Conservation (phyloP, 2,113 vertebrate species). For the Sinocyclocheilus anophthalmus region DNA sequence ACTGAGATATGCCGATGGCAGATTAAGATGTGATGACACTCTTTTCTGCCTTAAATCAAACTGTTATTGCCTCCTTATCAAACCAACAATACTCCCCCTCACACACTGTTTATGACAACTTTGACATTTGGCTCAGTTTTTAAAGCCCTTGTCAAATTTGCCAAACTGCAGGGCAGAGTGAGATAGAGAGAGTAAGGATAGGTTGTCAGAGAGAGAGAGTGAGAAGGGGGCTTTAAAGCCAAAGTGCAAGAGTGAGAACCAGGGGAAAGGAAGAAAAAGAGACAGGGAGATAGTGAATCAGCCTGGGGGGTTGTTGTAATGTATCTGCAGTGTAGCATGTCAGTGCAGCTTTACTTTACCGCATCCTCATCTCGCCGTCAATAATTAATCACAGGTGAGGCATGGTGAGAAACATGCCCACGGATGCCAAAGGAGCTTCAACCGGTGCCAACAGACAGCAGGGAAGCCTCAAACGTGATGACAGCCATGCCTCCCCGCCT, state of each 20-base stretch:
- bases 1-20: conserved; percentile 34
- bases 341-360: conserved; percentile 30
- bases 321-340: conserved; percentile 29
- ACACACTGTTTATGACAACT: conserved; percentile 45
- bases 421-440: conserved; percentile 49
- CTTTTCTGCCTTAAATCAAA: conserved; percentile 39
- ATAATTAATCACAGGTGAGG: conserved; percentile 60
- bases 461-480: conserved; percentile 22
- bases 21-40: conserved; percentile 37
- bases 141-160: conserved; percentile 53
- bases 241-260: conserved; percentile 32
- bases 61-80: conserved; percentile 52
- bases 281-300: conserved; percentile 25
- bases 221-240: conserved; percentile 27
- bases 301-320: conserved; percentile 40
- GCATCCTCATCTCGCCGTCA: conserved; percentile 48
- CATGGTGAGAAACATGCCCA: conserved; percentile 50
- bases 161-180: conserved; percentile 22
- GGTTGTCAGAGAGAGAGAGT: conserved; percentile 24
- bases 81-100: conserved; percentile 36
- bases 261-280: conserved; percentile 16
- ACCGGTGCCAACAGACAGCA: conserved; percentile 44
- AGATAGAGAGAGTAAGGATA: conserved; percentile 37
- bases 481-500: conserved; percentile 49
- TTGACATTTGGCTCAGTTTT: conserved; percentile 56